Base-by-base conservation (phyloP, 2,888 invertebrate species). In the Thumatha senex region DNA sequence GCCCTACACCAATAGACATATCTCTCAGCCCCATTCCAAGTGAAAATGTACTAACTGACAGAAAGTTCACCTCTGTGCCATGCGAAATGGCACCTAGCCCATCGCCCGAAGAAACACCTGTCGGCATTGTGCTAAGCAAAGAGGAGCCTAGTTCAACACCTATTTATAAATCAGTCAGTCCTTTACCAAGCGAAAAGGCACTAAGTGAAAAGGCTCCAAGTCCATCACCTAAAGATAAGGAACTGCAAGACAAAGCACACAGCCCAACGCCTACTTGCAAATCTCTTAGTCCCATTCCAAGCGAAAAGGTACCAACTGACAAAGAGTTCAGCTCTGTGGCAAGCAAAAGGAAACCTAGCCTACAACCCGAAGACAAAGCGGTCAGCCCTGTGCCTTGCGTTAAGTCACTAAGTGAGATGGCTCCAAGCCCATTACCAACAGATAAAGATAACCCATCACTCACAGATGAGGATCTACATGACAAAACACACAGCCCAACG, bases 291-390 rank as follows among this genome's bases (percentile, higher is more conserved):
- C 46, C 46, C 0, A 8, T 8, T 8, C 31, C 31, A 3, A 2
- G 18, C 18, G 18, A 24, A 5, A 24, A 24, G 18, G 15, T 15
- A 30, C 29, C 36, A 13, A 41, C 40, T 31, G 48, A 47, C 8
- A 48, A 40, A 15, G 38, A 4, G 33, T 24, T 42, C 0, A 54
- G 51, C 10, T 63, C 53, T 35, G 48, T 40, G n/a, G 40, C 24
- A 33, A 43, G 33, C 4, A 45, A 39, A 1, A 42, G 9, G 44
- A 36, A 8, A 42, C 15, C 1, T 5, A 30, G 40, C 14, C 48
- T 36, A 4, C 8, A 9, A 12, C 34, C 12, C n/a, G 13, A 2
- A 0, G 24, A 35, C 0, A 63, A 46, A 44, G 43, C 31, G n/a
- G 35, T 35, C 2, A 51, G 52, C 15, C 44, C 41, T 1, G 8